A percentile compares a stretch with the other conserved stretches of the same genome.
These are phyloP conservation scores for Drosophila greeni DNA, from an alignment of 2,888 invertebrate species.

Conservation along the genomic window DNA sequence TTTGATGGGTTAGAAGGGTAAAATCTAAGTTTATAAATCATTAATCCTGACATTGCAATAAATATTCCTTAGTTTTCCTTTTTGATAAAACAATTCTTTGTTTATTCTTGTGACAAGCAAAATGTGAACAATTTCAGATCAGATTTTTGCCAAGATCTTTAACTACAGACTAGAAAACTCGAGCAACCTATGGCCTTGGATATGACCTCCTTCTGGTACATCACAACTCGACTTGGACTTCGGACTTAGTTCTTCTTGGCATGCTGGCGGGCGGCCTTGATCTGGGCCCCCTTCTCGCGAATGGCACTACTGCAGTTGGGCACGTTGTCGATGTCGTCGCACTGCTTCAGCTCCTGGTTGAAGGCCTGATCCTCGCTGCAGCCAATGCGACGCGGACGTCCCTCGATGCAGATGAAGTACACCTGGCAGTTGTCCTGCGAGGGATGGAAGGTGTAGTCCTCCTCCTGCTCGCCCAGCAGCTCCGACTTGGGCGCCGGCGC, in stretches of 20 bases:
- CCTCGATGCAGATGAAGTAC: constrained; percentile 88
- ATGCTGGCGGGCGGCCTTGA: constrained; percentile 73
- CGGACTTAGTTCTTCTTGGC: constrained; percentile 45
- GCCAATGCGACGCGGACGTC: constrained; percentile 85
- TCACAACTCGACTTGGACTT: constrained; percentile 2
- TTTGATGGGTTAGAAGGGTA: background rate
- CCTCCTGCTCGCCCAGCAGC: constrained; percentile 78
- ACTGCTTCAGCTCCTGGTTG: constrained; percentile 85
- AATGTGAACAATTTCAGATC: constrained; percentile 47
- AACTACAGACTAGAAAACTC: constrained; percentile 73
- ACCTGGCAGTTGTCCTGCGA: constrained; percentile 86
- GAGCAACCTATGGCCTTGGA: constrained; percentile 48
- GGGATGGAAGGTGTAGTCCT: constrained; percentile 79
- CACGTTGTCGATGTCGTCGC: constrained; percentile 89
- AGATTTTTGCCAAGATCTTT: constrained; percentile 48
- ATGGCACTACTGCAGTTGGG: constrained; percentile 82
- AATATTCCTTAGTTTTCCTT: background rate
- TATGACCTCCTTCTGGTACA: constrained; percentile 31
- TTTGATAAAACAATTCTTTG: constrained; percentile 1
- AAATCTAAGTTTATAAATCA: background rate
- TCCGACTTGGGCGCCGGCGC: constrained; percentile 74
- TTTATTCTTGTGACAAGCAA: constrained; percentile 48
- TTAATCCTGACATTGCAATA: accelerated
- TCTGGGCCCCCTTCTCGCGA: constrained; percentile 64
- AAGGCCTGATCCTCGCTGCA: constrained; percentile 89